Base-by-base conservation (phyloP, 2,888 invertebrate genomes). In the Cryptops parisi region DNA sequence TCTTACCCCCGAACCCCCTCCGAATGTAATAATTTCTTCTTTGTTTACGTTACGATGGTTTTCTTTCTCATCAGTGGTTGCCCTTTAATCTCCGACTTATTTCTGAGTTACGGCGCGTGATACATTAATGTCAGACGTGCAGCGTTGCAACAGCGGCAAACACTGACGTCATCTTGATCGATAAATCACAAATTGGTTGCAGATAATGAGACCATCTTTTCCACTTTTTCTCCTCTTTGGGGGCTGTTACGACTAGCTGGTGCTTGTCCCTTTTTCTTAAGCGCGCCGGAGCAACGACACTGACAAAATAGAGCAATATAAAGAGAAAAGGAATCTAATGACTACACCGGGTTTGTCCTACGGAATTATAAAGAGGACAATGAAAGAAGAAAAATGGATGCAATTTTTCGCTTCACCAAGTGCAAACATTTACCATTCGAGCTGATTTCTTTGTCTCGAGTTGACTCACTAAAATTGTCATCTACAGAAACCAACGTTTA, bases 151-250 rank as follows among this genome's bases (percentile, higher is more conserved):
- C 6, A 6, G 15, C 33, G 33, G 33, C 33, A 25, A 26, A 26
- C 47, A 47, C 26, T 26, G 25, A 47, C 26, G 47, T 47, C 47
- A 47, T 26, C 26, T 24, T 47, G 47, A 47, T 47, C 47, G 27
- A 47, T 47, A 47, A 25, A 25, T 47, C 47, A 47, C 47, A 47
- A 47, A 47, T 47, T 47, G 47, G 21, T 25, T 23, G 21, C 25
- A 47, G 24, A 47, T 47, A 47, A 47, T 47, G 47, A 47, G 47
- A 12, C 25, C 25, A 15, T 47, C 26, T 23, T 23, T 44, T 25
- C 25, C 44, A 44, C 26, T 47, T 44, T 47, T 26, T 26, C 26
- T 26, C 26, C 23, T 17, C 3, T 26, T n/a, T n/a, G n/a, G n/a
- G n/a, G n/a, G n/a, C n/a, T n/a, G n/a, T n/a, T n/a, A n/a, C n/a